phyloP scores from a whole-genome alignment of 23 tunicate genomes.

The Styela clava region DNA sequence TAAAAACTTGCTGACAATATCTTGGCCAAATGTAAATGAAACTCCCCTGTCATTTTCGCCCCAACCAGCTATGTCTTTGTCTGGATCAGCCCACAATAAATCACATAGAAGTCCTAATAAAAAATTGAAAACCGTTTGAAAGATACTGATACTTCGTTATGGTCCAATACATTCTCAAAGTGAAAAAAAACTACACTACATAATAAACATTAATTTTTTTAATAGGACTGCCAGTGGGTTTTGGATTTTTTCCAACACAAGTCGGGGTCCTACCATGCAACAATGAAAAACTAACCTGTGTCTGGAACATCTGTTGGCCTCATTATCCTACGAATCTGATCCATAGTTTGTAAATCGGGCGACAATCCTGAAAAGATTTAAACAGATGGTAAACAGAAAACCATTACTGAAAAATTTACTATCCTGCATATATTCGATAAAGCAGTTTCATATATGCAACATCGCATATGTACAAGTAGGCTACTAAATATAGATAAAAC shows the following conservation, averaged over 20 bases:
- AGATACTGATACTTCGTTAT: too few relatives aligned
- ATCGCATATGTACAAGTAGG: too few relatives aligned
- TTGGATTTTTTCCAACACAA: too few relatives aligned
- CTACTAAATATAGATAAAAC: too few relatives aligned
- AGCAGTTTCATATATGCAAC: too few relatives aligned
- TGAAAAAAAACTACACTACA: neutral
- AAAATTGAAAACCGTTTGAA: too few relatives aligned
- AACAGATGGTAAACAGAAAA: neutral
- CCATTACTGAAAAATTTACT: too few relatives aligned
- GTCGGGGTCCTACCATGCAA: too few relatives aligned
- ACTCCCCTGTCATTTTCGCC: constrained; percentile 99
- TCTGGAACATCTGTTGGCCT: constrained; percentile 99
- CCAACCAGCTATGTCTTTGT: constrained; percentile 98
- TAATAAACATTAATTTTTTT: too few relatives aligned
- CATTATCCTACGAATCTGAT: constrained; percentile 90
- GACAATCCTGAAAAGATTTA: constrained; percentile 64
- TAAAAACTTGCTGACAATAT: constrained; percentile 95
- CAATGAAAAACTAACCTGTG: constrained; percentile 86
- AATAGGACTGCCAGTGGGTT: too few relatives aligned
- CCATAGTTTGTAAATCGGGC: constrained; percentile 98
- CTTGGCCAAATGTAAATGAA: constrained; percentile 97
- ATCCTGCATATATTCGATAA: too few relatives aligned
- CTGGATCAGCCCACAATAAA: constrained; percentile 99
- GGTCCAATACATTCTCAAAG: too few relatives aligned
- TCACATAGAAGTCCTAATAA: constrained; percentile 87